These are phyloP conservation scores for Augochlora pura DNA, from an alignment of 1,140 invertebrate genomes.

Conservation along the genomic window DNA sequence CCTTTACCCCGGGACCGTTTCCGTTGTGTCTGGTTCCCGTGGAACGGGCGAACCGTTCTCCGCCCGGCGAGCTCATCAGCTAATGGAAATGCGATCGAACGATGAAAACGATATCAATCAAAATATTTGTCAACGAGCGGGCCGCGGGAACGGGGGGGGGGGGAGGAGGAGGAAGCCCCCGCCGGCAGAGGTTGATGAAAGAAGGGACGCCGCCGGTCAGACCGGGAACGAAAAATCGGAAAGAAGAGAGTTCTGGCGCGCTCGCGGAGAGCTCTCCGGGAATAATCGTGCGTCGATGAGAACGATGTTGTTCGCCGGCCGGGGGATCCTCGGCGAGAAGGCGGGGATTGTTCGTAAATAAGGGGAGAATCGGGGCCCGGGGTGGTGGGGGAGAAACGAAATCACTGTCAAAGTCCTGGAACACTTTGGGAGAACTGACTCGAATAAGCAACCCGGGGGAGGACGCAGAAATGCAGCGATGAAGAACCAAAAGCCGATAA, in stretches of 20 bases:
- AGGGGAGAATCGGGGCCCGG: neutral
- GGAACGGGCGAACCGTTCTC: conserved; percentile 3
- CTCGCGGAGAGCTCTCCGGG: neutral
- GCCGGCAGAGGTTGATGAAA: too few relatives aligned
- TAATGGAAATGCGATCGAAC: conserved; percentile 68
- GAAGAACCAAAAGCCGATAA: conserved; percentile 74
- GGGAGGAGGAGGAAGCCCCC: neutral
- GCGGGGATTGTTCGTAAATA: neutral
- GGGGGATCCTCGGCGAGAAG: neutral
- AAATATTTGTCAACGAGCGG: conserved; percentile 54
- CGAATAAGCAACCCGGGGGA: conserved; percentile 1
- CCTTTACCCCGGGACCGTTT: neutral
- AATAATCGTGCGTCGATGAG: conserved; percentile 1
- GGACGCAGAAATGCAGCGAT: conserved; percentile 63
- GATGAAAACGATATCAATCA: conserved; percentile 65
- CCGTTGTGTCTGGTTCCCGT: neutral
- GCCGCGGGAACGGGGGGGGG: neutral
- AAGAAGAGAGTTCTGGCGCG: too few relatives aligned
- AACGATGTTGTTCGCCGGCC: neutral
- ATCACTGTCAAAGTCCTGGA: conserved; percentile 2
- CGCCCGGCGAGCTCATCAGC: conserved; percentile 61
- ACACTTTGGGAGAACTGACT: conserved; percentile 20
- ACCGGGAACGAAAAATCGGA: too few relatives aligned
- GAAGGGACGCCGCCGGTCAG: too few relatives aligned
- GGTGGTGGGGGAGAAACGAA: conserved; percentile 3